Percentiles rank a stretch among this genome's conserved stretches.
Conservation (phyloP, 2,113 vertebrate genomes). For the Crotophaga sulcirostris region DNA sequence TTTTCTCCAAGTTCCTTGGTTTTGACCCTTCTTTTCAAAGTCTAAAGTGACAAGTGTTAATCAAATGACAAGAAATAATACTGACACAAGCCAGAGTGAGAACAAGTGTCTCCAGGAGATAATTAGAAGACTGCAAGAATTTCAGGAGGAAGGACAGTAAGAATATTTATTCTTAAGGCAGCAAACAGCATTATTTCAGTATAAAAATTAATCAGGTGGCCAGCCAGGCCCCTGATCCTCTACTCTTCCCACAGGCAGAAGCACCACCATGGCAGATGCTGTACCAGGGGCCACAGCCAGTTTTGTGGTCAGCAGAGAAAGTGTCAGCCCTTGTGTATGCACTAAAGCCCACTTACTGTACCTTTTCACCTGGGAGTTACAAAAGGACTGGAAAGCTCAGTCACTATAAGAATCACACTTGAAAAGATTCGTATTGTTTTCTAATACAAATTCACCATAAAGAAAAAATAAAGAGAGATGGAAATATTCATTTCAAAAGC, state of each 20-base stretch:
- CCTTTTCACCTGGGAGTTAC: background rate
- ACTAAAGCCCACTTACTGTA: background rate
- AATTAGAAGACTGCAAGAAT: background rate
- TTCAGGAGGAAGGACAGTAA: background rate
- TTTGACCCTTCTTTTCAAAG: background rate
- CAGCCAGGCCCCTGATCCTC: background rate
- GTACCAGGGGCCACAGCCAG: background rate
- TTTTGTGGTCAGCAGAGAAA: background rate
- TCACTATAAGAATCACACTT: background rate
- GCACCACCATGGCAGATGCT: background rate
- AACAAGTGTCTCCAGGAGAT: background rate
- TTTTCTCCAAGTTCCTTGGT: background rate
- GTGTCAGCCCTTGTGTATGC: accelerated
- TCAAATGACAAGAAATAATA: background rate
- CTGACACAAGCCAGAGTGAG: background rate
- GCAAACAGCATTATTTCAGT: background rate
- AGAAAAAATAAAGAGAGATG: background rate
- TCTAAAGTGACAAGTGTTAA: background rate
- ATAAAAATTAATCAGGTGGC: background rate
- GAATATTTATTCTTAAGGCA: background rate
- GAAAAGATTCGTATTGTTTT: background rate
- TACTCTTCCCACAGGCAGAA: background rate
- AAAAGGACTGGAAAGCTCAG: background rate
- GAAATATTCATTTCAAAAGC: background rate
- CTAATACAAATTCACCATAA: background rate